phyloP scores from a whole-genome alignment of 2,797 vertebrate species.

The Pyrocephalus nanus region DNA sequence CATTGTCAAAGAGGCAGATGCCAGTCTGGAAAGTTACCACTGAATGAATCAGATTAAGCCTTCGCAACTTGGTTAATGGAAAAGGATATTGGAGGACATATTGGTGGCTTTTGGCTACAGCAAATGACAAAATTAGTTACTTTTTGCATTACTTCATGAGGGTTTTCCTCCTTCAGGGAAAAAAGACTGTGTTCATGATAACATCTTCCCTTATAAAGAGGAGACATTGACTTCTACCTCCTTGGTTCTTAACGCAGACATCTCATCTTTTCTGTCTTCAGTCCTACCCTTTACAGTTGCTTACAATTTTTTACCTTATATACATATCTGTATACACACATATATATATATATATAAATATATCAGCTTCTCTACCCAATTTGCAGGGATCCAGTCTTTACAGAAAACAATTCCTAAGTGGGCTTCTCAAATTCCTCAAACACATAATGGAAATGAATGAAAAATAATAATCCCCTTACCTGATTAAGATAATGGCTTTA shows the following conservation, averaged over 20 bases:
- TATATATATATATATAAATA: neutral
- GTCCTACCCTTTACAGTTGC: neutral
- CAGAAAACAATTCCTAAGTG: neutral
- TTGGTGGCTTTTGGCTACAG: neutral
- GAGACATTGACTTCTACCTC: neutral
- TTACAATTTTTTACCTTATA: neutral
- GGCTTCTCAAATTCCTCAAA: neutral
- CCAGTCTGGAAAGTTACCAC: neutral
- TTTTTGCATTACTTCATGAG: neutral
- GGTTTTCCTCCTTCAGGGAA: neutral
- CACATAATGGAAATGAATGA: neutral
- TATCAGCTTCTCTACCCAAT: neutral
- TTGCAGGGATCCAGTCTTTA: neutral
- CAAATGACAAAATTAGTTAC: neutral
- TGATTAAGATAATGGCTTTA: neutral
- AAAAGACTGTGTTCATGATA: neutral
- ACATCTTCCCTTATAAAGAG: neutral
- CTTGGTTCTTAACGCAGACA: fast-evolving
- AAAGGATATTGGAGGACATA: neutral
- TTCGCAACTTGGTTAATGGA: neutral
- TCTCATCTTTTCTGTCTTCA: neutral
- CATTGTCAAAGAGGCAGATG: neutral
- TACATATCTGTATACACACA: neutral
- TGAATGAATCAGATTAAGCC: neutral
- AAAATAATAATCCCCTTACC: neutral